phyloP scores from a whole-genome alignment of 2,113 vertebrate genomes.

The Oenanthe melanoleuca region DNA sequence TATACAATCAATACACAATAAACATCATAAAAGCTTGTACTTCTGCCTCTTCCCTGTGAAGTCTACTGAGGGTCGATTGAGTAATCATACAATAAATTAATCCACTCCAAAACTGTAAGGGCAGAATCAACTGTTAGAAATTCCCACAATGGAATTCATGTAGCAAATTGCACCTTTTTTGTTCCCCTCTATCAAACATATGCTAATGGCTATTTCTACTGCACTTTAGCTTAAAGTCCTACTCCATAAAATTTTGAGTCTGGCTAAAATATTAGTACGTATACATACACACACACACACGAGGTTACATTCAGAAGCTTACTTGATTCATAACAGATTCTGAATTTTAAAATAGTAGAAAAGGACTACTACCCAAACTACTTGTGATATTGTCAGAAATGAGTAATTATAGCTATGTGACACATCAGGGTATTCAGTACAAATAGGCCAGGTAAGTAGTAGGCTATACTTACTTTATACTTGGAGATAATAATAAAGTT shows the following conservation, averaged over 20 bases:
- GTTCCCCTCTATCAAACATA: background rate
- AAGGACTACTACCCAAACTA: background rate
- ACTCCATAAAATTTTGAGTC: background rate
- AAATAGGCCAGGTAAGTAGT: background rate
- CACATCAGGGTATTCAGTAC: background rate
- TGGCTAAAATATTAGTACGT: background rate
- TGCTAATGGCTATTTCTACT: background rate
- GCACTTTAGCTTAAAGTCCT: background rate
- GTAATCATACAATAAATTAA: background rate
- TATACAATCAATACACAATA: background rate
- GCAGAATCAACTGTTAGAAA: background rate
- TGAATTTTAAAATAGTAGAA: background rate
- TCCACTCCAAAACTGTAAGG: background rate
- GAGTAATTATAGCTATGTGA: background rate
- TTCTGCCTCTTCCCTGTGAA: background rate
- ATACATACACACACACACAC: background rate
- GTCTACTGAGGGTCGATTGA: accelerated
- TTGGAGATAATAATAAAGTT: background rate
- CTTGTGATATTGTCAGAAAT: background rate
- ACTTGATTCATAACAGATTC: background rate
- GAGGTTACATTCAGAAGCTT: background rate
- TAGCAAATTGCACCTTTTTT: background rate
- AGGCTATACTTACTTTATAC: background rate
- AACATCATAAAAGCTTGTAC: background rate
- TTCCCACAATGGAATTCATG: background rate